Evolutionary conservation across 2,888 invertebrate genomes (phyloP).

Genomic region (Charanyca ferruginea): DNA sequence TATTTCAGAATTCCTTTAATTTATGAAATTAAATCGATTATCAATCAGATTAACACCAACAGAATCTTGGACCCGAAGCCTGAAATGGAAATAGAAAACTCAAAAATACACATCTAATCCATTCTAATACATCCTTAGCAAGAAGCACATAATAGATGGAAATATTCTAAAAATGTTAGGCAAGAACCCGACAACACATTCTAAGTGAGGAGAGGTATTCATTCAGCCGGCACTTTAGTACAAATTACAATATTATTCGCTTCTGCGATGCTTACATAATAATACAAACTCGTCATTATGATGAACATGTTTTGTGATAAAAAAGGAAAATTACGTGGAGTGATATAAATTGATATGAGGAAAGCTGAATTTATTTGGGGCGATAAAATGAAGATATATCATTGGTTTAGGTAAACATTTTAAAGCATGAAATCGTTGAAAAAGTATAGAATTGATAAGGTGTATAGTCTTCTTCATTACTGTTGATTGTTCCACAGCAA

Average conservation of each 20-base stretch:
- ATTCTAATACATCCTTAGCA: conserved; percentile 17
- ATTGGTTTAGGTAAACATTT: neutral
- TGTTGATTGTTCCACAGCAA: too few species aligned
- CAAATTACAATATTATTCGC: conserved; percentile 65
- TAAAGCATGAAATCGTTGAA: neutral
- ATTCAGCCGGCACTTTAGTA: conserved; percentile 45
- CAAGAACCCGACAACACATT: conserved; percentile 36
- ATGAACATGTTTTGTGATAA: conserved; percentile 24
- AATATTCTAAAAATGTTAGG: conserved; percentile 37
- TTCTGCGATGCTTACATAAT: conserved; percentile 47
- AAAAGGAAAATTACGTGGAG: conserved; percentile 11
- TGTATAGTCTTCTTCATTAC: neutral
- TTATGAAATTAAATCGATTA: too few species aligned
- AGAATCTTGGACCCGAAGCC: neutral
- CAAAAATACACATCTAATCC: conserved; percentile 10
- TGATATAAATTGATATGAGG: conserved; percentile 10
- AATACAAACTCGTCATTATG: conserved; percentile 21
- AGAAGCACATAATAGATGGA: conserved; percentile 25
- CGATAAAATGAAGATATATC: neutral
- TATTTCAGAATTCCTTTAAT: neutral
- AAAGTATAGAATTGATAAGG: neutral
- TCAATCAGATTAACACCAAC: neutral
- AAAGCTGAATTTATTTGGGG: neutral
- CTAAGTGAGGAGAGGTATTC: conserved; percentile 41
- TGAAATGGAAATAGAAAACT: conserved; percentile 15